Base-by-base conservation (phyloP, 2,797 vertebrate genomes). In the Syngnathus rostellatus region DNA sequence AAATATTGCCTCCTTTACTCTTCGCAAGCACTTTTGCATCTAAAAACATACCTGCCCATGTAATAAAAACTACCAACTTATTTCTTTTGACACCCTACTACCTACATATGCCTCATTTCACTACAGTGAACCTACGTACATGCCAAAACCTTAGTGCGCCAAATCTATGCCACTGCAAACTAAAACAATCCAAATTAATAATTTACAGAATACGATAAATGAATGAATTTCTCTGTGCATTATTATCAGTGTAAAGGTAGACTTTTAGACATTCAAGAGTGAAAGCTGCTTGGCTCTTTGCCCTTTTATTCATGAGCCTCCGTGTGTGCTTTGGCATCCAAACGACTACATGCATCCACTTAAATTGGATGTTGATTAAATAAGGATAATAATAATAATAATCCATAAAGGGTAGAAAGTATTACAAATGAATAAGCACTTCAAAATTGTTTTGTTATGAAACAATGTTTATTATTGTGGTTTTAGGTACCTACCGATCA, bases 261-360 rank as follows among this genome's bases (percentile, higher is more conserved):
- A 55, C 31, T 55, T 61, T 61, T 61, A 9, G n/a, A 61, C 38
- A 12, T n/a, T 39, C 39, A 23, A 55, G 39, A 21, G 9, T 41
- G 39, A 61, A 37, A 43, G 59, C 39, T 43, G 59, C 10, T 61
- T 61, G 59, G 59, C 39, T 61, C 1, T 62, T 50, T 62, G 8
- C 31, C 61, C 39, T 41, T 55, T 43, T 43, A n/a, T 11, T 61
- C 41, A 61, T 43, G 59, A 61, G 59, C 59, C 12, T 40, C 40
- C 58, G 38, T 41, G n/a, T 41, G 59, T 23, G 39, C 59, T 61
- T 43, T 61, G 59, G 38, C 59, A 21, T 16, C 59, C 59, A 14
- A n/a, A 61, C 21, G 19, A 5, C 59, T 7, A 9, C 59, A 21
- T 23, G 40, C 39, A 61, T 61, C 59, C n/a, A 6, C 23, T 61